phyloP scores from a whole-genome alignment of 1,140 invertebrate species.

The Drusus annulatus region DNA sequence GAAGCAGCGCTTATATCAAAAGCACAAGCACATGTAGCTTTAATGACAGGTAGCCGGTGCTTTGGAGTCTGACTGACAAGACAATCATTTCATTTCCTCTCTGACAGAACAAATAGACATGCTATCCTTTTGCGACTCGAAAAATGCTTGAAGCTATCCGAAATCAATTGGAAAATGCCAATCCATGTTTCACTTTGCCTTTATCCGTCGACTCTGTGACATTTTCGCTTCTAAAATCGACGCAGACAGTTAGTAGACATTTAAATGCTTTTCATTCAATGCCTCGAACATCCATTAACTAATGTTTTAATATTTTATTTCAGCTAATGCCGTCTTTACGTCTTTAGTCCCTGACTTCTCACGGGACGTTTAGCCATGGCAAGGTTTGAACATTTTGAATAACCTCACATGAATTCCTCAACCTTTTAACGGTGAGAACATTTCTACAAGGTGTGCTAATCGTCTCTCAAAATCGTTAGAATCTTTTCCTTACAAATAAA shows the following conservation, averaged over 20 bases:
- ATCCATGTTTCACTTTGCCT: background rate
- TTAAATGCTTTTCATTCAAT: conserved; percentile 25
- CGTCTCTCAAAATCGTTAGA: conserved; percentile 1
- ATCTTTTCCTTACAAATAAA: background rate
- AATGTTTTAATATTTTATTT: background rate
- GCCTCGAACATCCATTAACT: background rate
- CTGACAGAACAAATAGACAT: conserved; percentile 6
- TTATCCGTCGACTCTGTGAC: background rate
- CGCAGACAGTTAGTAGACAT: conserved; percentile 41
- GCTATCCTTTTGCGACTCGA: conserved; percentile 3
- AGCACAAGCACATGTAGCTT: no score
- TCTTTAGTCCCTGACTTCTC: conserved; percentile 1
- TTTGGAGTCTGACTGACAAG: conserved; percentile 9
- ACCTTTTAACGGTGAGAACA: background rate
- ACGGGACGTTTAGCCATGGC: background rate
- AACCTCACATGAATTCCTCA: background rate
- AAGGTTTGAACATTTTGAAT: background rate
- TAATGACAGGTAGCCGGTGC: no score
- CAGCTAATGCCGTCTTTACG: background rate
- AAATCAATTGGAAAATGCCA: conserved; percentile 9
- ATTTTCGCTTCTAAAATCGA: background rate
- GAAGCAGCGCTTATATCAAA: no score
- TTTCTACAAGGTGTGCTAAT: background rate
- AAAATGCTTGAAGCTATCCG: background rate
- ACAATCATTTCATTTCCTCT: conserved; percentile 1